These are phyloP conservation scores for Drosophila peninsularis DNA, from an alignment of 2,888 invertebrate genomes.

Conservation along the genomic window DNA sequence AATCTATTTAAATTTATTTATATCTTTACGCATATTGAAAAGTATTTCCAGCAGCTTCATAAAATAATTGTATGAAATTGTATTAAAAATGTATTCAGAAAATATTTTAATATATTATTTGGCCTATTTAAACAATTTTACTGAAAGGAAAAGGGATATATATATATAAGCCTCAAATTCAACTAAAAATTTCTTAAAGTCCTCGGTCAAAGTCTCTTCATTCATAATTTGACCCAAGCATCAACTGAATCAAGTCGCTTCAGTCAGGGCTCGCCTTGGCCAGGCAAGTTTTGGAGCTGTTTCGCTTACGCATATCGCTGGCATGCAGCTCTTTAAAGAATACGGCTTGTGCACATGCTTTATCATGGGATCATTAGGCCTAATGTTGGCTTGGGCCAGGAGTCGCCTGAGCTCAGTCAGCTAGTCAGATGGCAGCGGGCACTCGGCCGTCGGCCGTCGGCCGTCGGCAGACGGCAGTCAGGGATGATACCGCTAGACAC, in stretches of 20 bases:
- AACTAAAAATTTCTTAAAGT: too few relatives aligned
- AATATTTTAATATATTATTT: too few relatives aligned
- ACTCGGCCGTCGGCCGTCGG: slow-evolving; percentile 10
- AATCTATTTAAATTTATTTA: too few relatives aligned
- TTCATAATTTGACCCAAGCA: not conserved
- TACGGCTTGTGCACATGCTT: slow-evolving; percentile 9
- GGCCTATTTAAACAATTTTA: too few relatives aligned
- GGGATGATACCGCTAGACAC: slow-evolving; percentile 35
- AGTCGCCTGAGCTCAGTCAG: slow-evolving; percentile 15
- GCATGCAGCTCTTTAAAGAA: slow-evolving; percentile 3
- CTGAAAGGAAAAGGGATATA: too few relatives aligned
- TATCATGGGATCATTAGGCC: slow-evolving; percentile 30
- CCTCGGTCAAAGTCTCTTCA: not conserved
- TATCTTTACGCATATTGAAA: too few relatives aligned
- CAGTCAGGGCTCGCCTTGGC: not conserved
- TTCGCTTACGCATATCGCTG: not conserved
- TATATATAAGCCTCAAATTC: too few relatives aligned
- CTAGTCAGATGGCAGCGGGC: not conserved
- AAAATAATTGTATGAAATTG: too few relatives aligned
- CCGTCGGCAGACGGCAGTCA: slow-evolving; percentile 7
- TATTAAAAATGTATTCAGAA: too few relatives aligned
- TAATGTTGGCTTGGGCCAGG: slow-evolving; percentile 5
- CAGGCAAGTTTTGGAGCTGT: not conserved
- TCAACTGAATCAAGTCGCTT: too few relatives aligned
- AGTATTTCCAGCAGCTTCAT: too few relatives aligned